A percentile compares a stretch with the other conserved stretches of the same genome.
phyloP scores from a whole-genome alignment of 2,113 vertebrate species.

The Menidia beryllina region DNA sequence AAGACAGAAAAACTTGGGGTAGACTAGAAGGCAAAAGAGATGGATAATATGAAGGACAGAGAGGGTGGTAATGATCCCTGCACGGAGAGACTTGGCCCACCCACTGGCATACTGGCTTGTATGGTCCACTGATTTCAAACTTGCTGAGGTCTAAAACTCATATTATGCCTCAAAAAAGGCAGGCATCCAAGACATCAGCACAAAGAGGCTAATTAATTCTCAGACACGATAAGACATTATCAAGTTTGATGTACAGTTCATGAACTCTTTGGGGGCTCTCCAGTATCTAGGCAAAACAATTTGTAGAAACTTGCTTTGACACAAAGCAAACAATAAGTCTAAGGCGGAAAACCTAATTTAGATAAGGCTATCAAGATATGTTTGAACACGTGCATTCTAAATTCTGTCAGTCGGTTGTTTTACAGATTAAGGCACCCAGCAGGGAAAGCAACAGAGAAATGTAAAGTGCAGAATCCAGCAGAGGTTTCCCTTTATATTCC shows the following conservation, averaged over 20 bases:
- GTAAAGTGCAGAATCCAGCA: neutral
- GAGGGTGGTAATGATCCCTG: conserved; percentile 80
- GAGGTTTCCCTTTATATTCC: conserved; percentile 21
- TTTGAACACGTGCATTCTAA: neutral
- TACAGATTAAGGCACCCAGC: neutral
- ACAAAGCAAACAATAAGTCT: conserved; percentile 17
- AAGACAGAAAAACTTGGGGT: conserved; percentile 14
- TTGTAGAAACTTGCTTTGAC: conserved; percentile 33
- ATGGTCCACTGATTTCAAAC: conserved; percentile 75
- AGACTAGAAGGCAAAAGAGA: conserved; percentile 22
- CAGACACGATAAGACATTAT: conserved; percentile 69
- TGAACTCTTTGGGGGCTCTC: conserved; percentile 48
- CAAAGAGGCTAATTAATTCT: conserved; percentile 77
- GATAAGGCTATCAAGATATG: conserved; percentile 29
- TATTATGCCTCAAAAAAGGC: conserved; percentile 66
- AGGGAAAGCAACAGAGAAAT: neutral
- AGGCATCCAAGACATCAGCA: conserved; percentile 71
- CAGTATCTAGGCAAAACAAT: conserved; percentile 30
- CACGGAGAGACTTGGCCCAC: conserved; percentile 78
- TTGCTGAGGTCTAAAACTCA: conserved; percentile 80
- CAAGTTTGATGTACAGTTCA: conserved; percentile 62
- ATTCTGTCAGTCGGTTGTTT: conserved; percentile 1
- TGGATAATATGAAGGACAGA: conserved; percentile 49
- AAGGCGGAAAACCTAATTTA: conserved; percentile 30
- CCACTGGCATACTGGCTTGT: conserved; percentile 77